These are phyloP conservation scores for Microplitis demolitor DNA, from an alignment of 1,140 invertebrate species.

Conservation along the genomic window DNA sequence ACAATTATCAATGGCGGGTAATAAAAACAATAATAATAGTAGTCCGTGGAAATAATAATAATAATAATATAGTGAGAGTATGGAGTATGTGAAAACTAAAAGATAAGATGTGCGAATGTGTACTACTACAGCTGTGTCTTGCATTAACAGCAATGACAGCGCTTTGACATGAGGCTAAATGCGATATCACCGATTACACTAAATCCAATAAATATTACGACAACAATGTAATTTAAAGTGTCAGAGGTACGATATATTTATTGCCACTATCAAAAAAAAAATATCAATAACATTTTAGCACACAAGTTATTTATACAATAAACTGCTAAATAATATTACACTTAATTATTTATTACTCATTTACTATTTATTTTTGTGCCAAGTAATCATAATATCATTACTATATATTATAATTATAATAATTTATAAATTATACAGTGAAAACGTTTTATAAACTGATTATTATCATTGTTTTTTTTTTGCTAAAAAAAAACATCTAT, in stretches of 20 bases:
- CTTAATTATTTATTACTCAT: background rate
- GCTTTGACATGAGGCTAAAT: conserved; percentile 37
- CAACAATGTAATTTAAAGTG: conserved; percentile 31
- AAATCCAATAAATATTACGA: conserved; percentile 35
- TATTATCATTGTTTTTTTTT: background rate
- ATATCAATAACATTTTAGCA: background rate
- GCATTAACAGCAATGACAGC: conserved; percentile 34
- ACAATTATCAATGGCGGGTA: too few species aligned
- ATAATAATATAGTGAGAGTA: too few species aligned
- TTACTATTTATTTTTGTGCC: background rate
- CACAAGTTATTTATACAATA: background rate
- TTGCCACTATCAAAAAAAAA: background rate
- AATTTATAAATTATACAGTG: too few species aligned
- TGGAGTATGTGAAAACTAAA: too few species aligned
- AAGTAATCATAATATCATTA: background rate
- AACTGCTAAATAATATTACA: too few species aligned
- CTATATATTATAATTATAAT: background rate
- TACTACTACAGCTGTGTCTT: background rate
- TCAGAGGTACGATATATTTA: conserved; percentile 16
- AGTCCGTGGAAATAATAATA: too few species aligned
- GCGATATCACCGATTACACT: conserved; percentile 32
- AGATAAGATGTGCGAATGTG: background rate
- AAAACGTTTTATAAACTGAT: too few species aligned
- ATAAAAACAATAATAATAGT: too few species aligned
- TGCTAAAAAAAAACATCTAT: background rate